Conservation (phyloP, 2,113 vertebrate species). For the Meles meles region DNA sequence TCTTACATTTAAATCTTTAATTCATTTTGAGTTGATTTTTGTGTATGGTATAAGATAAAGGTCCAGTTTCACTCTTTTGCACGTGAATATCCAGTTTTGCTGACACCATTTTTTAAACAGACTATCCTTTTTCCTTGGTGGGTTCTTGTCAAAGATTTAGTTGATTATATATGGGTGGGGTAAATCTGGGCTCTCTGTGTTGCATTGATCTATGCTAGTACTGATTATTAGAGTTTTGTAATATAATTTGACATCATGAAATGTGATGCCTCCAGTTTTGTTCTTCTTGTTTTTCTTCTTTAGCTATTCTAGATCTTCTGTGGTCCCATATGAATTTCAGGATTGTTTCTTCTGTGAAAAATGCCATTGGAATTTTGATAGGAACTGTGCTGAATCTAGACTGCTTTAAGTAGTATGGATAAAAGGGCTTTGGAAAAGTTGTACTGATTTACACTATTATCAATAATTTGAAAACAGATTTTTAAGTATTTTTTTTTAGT, state of each 20-base stretch:
- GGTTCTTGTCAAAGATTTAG: background rate
- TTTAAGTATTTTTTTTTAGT: background rate
- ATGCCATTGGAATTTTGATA: background rate
- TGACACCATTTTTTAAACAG: background rate
- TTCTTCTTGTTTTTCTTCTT: background rate
- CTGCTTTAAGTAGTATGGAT: background rate
- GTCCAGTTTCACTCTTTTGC: background rate
- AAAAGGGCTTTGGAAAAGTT: background rate
- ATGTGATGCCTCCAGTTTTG: background rate
- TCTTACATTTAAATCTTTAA: background rate
- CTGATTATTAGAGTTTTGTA: background rate
- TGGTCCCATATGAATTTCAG: background rate
- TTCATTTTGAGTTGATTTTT: background rate
- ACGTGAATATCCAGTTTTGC: background rate
- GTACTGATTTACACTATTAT: background rate
- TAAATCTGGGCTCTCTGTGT: background rate
- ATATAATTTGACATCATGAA: background rate
- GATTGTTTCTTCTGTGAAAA: background rate
- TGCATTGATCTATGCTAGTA: background rate
- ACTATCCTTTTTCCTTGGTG: background rate
- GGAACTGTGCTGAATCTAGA: background rate
- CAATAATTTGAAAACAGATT: background rate
- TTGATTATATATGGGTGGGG: background rate
- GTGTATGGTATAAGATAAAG: background rate
- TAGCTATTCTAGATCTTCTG: background rate